Percentiles rank a stretch among this genome's conserved stretches.
Conservation (phyloP, 1,140 invertebrate genomes). For the Drosophila sechellia region DNA sequence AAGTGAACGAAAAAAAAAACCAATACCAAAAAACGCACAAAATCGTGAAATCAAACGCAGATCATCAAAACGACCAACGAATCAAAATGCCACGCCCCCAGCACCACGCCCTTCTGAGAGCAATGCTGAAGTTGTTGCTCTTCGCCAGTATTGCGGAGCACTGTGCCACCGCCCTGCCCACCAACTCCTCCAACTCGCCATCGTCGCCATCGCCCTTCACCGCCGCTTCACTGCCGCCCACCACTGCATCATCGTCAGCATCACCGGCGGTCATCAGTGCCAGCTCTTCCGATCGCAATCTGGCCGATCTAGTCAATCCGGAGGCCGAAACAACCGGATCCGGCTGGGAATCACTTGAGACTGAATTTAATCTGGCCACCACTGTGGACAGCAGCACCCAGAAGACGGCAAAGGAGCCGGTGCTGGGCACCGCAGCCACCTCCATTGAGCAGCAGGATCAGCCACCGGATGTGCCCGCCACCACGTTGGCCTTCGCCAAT, state of each 20-base stretch:
- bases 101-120: slow-evolving; percentile 50
- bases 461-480: slow-evolving; percentile 72
- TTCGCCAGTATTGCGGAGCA: slow-evolving; percentile 65
- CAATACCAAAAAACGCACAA: neutral
- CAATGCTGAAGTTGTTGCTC: slow-evolving; percentile 61
- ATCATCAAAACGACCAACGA: slow-evolving; percentile 23
- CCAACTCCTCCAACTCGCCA: slow-evolving; percentile 37
- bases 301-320: slow-evolving; percentile 66
- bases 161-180: slow-evolving; percentile 55
- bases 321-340: slow-evolving; percentile 49
- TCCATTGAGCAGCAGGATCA: slow-evolving; percentile 83
- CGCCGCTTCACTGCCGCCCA: slow-evolving; percentile 13
- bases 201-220: slow-evolving; percentile 46
- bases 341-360: slow-evolving; percentile 73
- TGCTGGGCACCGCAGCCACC: slow-evolving; percentile 59
- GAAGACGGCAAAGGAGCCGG: slow-evolving; percentile 29
- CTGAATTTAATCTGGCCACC: slow-evolving; percentile 62
- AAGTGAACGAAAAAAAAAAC: slow-evolving; percentile 6
- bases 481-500: slow-evolving; percentile 76
- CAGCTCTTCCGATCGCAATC: slow-evolving; percentile 31
- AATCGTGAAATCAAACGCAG: slow-evolving; percentile 21
- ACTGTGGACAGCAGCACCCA: slow-evolving; percentile 30
- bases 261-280: slow-evolving; percentile 5
- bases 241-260: neutral
- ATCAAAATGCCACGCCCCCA: slow-evolving; percentile 64